Evolutionary conservation across 2,113 vertebrate genomes (phyloP), one percentile per base, ranked within the genome.

Genomic region (Cyprinodon variegatus): DNA sequence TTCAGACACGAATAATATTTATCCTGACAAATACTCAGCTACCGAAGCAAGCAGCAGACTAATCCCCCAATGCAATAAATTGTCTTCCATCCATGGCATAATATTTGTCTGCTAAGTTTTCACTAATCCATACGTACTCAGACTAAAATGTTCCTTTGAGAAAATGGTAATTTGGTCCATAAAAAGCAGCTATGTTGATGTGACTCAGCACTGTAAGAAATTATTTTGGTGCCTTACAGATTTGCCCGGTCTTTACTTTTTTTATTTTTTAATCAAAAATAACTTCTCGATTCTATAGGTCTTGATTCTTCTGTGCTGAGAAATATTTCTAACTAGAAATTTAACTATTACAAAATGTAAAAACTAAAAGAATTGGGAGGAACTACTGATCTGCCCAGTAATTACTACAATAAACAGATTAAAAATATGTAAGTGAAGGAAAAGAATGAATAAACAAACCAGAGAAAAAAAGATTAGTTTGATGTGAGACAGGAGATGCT

Each of bases 41-140:
- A 88, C 69, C 80, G 86, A 87, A 76, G 77, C 86, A 78, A 65
- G 73, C 77, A 22, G 39, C 70, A 20, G 70, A 77, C 81, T 87
- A 90, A 90, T 90, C 86, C 86, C 78, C 85, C 88, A 83, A 75
- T 76, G 82, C 74, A 86, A 88, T 79, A 80, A 85, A 83, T 90
- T 83, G 84, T 88, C 79, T 86, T 86, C 89, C 74, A 15, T 81
- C 76, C 64, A 1, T 76, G 77, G 82, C 79, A 37, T 77, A 81
- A 85, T 83, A 81, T 86, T 78, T 68, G 75, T 71, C 87, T 75
- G 71, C 85, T 77, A 83, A 85, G 2, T 86, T 89, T 76, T 61
- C 66, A 83, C 85, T 88, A 90, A 91, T 91, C 87, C 86, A 78
- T 75, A 76, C 71, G 29, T 72, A 70, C 83, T 86, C 41, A 3